Percentiles rank a stretch among this genome's conserved stretches.
phyloP scores from a whole-genome alignment of 2,797 vertebrate species.

The Pantherophis vulpinus region DNA sequence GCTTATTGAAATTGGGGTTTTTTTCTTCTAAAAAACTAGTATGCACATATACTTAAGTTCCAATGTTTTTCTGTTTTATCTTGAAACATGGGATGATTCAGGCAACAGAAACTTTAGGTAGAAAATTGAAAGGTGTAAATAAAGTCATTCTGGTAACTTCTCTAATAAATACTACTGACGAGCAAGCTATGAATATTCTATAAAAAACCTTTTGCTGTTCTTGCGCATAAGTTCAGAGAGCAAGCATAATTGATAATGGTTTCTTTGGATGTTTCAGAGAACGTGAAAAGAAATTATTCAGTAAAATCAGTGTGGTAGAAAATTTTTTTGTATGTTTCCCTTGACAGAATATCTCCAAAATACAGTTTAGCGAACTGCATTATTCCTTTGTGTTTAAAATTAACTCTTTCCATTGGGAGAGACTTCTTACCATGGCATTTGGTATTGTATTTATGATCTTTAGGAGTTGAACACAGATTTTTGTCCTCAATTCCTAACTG shows the following conservation, averaged over 20 bases:
- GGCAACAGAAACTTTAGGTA: background rate
- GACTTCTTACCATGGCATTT: background rate
- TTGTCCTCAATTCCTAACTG: constrained; percentile 46
- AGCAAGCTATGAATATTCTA: background rate
- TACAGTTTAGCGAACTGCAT: background rate
- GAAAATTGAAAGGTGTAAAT: background rate
- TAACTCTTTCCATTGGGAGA: background rate
- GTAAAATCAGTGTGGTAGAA: background rate
- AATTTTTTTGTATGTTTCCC: background rate
- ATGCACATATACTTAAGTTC: background rate
- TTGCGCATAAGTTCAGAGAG: background rate
- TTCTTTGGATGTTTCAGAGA: background rate
- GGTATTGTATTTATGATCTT: background rate
- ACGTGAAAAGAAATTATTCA: background rate
- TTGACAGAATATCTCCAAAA: background rate
- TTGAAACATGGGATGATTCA: background rate
- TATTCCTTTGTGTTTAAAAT: background rate
- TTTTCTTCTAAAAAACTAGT: background rate
- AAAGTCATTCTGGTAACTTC: background rate
- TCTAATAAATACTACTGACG: background rate
- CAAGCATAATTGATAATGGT: background rate
- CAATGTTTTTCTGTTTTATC: background rate
- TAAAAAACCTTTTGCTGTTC: background rate
- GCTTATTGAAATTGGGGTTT: background rate
- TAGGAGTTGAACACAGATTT: constrained; percentile 7